A percentile compares a stretch with the other conserved stretches of the same genome.
phyloP scores from a whole-genome alignment of 1,140 invertebrate species.

The Drosophila bocki region DNA sequence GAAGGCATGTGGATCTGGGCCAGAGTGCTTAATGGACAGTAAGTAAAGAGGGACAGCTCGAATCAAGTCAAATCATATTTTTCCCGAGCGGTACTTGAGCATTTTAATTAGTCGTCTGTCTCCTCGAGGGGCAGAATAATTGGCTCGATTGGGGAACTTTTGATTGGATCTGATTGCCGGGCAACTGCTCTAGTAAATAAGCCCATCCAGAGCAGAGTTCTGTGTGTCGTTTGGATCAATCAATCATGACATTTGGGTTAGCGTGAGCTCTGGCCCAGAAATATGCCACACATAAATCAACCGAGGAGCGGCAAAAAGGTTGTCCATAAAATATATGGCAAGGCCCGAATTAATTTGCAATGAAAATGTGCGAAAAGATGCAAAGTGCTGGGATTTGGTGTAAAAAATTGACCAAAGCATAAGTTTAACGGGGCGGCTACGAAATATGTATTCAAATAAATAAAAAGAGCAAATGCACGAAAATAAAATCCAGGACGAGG shows the following conservation, averaged over 20 bases:
- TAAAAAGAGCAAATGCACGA: constrained; percentile 40
- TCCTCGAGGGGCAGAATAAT: constrained; percentile 46
- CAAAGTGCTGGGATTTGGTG: constrained; percentile 44
- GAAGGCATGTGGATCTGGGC: constrained; percentile 24
- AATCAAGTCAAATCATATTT: constrained; percentile 32
- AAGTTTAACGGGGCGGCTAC: constrained; percentile 70
- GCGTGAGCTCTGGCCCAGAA: constrained; percentile 35
- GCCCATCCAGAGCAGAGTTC: constrained; percentile 45
- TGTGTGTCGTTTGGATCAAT: constrained; percentile 43
- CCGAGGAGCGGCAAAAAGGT: constrained; percentile 23
- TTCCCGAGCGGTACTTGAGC: constrained; percentile 19
- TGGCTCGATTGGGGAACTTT: constrained; percentile 31
- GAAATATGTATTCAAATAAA: constrained; percentile 76
- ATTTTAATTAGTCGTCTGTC: constrained; percentile 51
- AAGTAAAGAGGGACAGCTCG: constrained; percentile 22
- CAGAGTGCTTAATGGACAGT: constrained; percentile 54
- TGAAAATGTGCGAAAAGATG: constrained; percentile 70
- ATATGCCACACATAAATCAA: constrained; percentile 64
- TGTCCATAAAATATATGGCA: constrained; percentile 39
- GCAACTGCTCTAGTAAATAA: constrained; percentile 28
- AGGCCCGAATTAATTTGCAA: constrained; percentile 69
- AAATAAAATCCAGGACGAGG: constrained; percentile 1
- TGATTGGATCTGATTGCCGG: constrained; percentile 40
- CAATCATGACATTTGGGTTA: constrained; percentile 61
- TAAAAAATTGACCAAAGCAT: constrained; percentile 76